Base-by-base conservation (phyloP, 2,797 vertebrate genomes). In the Pseudochirops cupreus region DNA sequence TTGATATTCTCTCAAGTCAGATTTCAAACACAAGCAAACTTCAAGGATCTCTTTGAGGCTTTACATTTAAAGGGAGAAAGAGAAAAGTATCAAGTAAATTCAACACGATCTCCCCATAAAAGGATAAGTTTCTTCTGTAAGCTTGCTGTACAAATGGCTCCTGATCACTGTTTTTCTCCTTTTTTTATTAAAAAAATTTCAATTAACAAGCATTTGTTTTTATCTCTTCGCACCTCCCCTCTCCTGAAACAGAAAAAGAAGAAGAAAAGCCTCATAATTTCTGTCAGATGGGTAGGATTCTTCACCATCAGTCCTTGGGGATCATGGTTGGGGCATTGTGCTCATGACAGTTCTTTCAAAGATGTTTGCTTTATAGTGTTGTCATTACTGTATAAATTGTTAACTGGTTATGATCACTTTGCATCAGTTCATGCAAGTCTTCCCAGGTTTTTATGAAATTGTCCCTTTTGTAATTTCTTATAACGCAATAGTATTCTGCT, bases 21-120 rank as follows among this genome's bases (percentile, higher is more conserved):
- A 97, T 95, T 96, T 92, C 93, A 95, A 97, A 98, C 97, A 93
- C n/a, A 0, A 94, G 97, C 92, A 39, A 93, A 59, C 96, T 98
- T 93, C 93, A 97, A 95, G 74, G 90, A 95, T 95, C 95, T 97
- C 97, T 87, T 93, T 56, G 74, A 87, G 39, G 39, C 3, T 87
- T 87, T 87, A 50, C 24, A 46, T 26, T 87, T 87, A 46, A 50
- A 87, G 24, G 39, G 74, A 87, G 10, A 82, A 46, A 82, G 21
- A 87, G n/a, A 46, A 87, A 87, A 87, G 74, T 87, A 87, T 46
- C 39, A 4, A 87, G 50, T 2, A 87, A 46, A 46, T 24, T 87
- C 74, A 50, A 50, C 21, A 87, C 3, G 9, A 87, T 87, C 21
- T 50, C 21, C 10, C 74, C 6, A 82, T 24, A 82, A 0, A 13